Base-by-base conservation (phyloP, 1,140 invertebrate genomes). In the Forficula auricularia region DNA sequence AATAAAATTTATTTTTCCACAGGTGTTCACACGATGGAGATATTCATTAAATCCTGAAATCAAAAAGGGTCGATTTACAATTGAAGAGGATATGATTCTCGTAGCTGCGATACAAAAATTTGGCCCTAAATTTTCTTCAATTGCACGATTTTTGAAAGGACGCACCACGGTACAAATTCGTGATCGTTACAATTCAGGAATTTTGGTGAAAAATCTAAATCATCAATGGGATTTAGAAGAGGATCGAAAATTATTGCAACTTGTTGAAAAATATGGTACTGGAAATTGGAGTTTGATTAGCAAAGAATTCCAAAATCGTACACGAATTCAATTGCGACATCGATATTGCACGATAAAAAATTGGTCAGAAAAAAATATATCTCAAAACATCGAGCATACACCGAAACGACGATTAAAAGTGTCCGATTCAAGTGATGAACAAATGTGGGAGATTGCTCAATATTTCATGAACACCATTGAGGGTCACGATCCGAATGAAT, bases 111-210 rank as follows among this genome's bases (percentile, higher is more conserved):
- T 47, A 10, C 19, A 19, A 16, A 32, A 30, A 33, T 40, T 36
- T 31, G 46, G 46, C 18, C 19, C 14, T 10, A 19, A 36, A 34
- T 79, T 72, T 39, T 47, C 52, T 30, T 64, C 62, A 48, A 66
- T 71, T 43, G 54, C 60, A 2, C 52, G 56, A 2, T 46, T 46
- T 20, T 62, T 75, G 48, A 68, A 68, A 2, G 52, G 67, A 40
- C 62, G 72, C 27, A 65, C 68, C 0, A 50, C 61, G 7, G 49
- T 61, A 1, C 73, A 76, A 47, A 52, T 75, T 1, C 64, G 62
- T 8, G 57, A 64, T 12, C 66, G 66, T 27, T 75, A 68, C 42
- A 53, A 59, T 9, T 66, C 63, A 2, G 12, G 32, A 1, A 41
- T 8, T 15, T 19, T 37, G 19, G 19, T n/a, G 3, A 22, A 43